Evolutionary conservation across 2,888 invertebrate genomes (phyloP).

Genomic region (Bhutanitis thaidina): DNA sequence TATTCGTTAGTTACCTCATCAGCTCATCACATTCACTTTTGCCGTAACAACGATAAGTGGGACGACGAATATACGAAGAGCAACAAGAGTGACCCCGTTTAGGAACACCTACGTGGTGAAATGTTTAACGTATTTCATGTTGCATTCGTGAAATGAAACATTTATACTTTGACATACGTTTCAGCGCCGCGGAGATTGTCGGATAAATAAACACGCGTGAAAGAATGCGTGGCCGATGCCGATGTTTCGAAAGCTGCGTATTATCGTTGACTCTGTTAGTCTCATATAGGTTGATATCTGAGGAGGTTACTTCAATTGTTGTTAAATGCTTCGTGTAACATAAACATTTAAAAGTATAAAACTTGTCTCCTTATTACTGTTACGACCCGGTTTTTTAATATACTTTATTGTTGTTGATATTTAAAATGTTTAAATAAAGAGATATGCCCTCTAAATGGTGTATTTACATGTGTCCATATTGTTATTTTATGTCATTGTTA

Average conservation of each 20-base stretch:
- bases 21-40: constrained; percentile 22
- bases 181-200: constrained; percentile 30
- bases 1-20: constrained; percentile 16
- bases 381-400: background rate
- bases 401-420: too few relatives aligned
- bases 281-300: constrained; percentile 7
- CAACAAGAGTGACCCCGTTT: background rate
- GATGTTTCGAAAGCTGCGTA: constrained; percentile 52
- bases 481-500: too few relatives aligned
- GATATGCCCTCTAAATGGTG: too few relatives aligned
- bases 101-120: background rate
- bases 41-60: constrained; percentile 13
- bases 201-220: constrained; percentile 56
- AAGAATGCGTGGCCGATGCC: constrained; percentile 54
- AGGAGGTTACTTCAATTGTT: constrained; percentile 10
- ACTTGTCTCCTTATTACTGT: background rate
- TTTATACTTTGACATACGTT: constrained; percentile 39
- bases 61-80: constrained; percentile 7
- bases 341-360: constrained; percentile 2
- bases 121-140: background rate
- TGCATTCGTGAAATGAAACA: too few relatives aligned
- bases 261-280: constrained; percentile 31
- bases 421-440: too few relatives aligned
- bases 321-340: background rate
- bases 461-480: too few relatives aligned